Evolutionary conservation across 2,113 vertebrate species (phyloP).

Genomic region (Scalopus aquaticus): DNA sequence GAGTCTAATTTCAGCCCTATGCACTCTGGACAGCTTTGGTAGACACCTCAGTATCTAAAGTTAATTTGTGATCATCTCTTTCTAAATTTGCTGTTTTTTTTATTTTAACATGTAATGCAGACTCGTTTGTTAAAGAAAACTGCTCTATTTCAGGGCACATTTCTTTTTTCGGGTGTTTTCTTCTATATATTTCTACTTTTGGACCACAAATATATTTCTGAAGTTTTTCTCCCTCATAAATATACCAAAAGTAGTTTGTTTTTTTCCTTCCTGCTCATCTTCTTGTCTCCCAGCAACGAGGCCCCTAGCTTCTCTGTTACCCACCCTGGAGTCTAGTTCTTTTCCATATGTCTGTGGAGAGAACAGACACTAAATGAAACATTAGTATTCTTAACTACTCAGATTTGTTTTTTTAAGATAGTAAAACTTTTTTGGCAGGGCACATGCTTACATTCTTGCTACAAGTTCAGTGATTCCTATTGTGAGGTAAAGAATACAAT

Average conservation of each 20-base stretch:
- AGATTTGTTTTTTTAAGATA: background rate
- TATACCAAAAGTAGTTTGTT: background rate
- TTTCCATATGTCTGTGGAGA: background rate
- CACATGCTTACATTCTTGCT: background rate
- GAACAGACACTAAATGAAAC: background rate
- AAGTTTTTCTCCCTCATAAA: background rate
- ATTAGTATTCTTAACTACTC: background rate
- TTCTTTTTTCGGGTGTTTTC: background rate
- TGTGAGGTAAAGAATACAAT: background rate
- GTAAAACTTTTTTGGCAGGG: background rate
- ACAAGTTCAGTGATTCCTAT: background rate
- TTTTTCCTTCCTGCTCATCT: background rate
- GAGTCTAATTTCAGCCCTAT: background rate
- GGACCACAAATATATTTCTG: background rate
- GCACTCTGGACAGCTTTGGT: background rate
- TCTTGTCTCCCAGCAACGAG: background rate
- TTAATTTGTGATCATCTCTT: background rate
- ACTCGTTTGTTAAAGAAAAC: background rate
- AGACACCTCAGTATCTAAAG: background rate
- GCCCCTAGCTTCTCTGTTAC: background rate
- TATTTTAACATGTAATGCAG: slow-evolving; percentile 25
- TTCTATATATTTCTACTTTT: background rate
- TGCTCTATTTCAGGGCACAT: slow-evolving; percentile 9
- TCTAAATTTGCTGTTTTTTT: slow-evolving; percentile 32
- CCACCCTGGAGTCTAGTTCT: background rate